Percentiles rank a stretch among this genome's conserved stretches.
These are phyloP conservation scores for Chymomyza procnemis DNA, from an alignment of 2,888 invertebrate genomes.

Conservation along the genomic window DNA sequence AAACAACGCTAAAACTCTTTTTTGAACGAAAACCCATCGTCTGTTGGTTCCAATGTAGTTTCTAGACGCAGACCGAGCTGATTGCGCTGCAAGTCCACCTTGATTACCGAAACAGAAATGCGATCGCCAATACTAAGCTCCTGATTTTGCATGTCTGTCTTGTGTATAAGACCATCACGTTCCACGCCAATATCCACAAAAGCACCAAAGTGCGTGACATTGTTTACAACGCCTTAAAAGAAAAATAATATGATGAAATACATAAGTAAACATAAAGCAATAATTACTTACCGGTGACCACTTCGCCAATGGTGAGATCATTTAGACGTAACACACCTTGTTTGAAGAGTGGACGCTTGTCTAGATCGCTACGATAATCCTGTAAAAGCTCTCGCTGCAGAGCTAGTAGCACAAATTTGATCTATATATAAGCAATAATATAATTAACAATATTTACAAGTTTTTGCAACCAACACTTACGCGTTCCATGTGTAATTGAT, in stretches of 20 bases:
- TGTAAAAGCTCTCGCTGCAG: conserved; percentile 81
- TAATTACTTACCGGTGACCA: conserved; percentile 81
- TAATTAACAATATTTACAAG: background rate
- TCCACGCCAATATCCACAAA: conserved; percentile 93
- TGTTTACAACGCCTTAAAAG: conserved; percentile 90
- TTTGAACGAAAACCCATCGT: conserved; percentile 69
- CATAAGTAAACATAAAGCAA: background rate
- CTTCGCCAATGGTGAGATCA: conserved; percentile 82
- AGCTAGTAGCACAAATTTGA: conserved; percentile 81
- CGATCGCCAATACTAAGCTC: conserved; percentile 84
- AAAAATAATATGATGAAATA: too few species aligned
- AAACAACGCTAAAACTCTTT: conserved; percentile 14
- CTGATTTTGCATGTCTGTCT: conserved; percentile 81
- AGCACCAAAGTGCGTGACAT: conserved; percentile 93
- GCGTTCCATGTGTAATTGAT: conserved; percentile 83
- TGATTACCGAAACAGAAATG: conserved; percentile 83
- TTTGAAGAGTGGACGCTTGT: conserved; percentile 86
- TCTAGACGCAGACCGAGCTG: conserved; percentile 81
- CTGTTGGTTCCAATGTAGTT: conserved; percentile 66
- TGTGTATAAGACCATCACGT: conserved; percentile 85
- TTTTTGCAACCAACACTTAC: conserved; percentile 69
- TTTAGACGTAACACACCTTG: conserved; percentile 84
- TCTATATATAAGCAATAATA: conserved; percentile 47
- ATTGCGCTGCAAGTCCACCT: conserved; percentile 81
- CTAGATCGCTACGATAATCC: conserved; percentile 86